phyloP scores from a whole-genome alignment of 2,797 vertebrate genomes.

The Enteromius paludinosus region DNA sequence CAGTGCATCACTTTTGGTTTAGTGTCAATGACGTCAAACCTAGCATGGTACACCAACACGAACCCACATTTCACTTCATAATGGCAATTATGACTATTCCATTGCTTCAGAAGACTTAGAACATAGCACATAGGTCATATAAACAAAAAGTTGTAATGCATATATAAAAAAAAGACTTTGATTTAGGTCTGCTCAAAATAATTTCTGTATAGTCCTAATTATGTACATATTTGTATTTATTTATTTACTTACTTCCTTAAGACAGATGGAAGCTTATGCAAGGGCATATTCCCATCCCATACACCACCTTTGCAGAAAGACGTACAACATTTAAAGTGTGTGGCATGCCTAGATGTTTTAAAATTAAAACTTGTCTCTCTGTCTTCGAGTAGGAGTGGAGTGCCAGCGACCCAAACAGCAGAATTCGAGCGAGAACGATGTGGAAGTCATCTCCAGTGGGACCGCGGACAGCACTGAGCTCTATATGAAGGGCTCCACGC shows the following conservation, averaged over 20 bases:
- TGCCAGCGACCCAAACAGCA: slow-evolving; percentile 92
- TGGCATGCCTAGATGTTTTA: slow-evolving; percentile 28
- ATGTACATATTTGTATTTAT: neutral
- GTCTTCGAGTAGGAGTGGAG: slow-evolving; percentile 84
- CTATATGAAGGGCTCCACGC: slow-evolving; percentile 90
- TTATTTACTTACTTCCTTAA: neutral
- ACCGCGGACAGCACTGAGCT: slow-evolving; percentile 93
- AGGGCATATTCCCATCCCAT: neutral
- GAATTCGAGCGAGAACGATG: slow-evolving; percentile 88
- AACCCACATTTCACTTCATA: neutral
- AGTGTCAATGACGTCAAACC: neutral
- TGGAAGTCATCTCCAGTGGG: slow-evolving; percentile 88
- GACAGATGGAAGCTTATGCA: slow-evolving; percentile 17
- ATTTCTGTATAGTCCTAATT: neutral
- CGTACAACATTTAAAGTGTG: slow-evolving; percentile 2
- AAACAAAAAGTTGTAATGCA: neutral
- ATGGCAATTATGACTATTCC: neutral
- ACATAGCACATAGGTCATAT: neutral
- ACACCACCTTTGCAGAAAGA: neutral
- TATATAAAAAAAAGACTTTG: neutral
- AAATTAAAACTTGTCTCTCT: slow-evolving; percentile 35
- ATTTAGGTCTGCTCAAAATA: neutral
- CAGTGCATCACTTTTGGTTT: neutral
- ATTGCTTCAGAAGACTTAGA: neutral
- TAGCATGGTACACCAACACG: neutral